Evolutionary conservation across 2,797 vertebrate genomes (phyloP).

Genomic region (Pyrocephalus nanus): DNA sequence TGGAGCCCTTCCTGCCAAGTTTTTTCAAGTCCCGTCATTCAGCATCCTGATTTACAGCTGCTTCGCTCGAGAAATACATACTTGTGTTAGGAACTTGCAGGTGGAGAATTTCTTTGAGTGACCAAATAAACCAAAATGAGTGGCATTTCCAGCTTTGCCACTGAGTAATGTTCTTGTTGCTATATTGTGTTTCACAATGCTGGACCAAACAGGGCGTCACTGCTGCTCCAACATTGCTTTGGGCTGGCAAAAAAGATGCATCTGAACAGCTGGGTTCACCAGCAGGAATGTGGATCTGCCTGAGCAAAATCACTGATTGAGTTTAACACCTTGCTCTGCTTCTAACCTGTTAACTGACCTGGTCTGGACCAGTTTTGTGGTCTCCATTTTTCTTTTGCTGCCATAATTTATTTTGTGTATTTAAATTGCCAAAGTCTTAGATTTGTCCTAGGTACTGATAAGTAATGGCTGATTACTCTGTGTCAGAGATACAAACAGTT

Average conservation of each 20-base stretch:
- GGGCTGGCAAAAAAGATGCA: background rate
- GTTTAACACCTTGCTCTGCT: background rate
- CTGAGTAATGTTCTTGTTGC: conserved; percentile 35
- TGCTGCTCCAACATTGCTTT: background rate
- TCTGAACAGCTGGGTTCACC: background rate
- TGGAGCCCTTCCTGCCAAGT: conserved; percentile 21
- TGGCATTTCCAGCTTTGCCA: conserved; percentile 50
- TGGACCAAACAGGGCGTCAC: background rate
- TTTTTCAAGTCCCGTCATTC: conserved; percentile 17
- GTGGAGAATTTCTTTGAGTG: conserved; percentile 47
- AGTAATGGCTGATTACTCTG: background rate
- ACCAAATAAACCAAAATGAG: conserved; percentile 20
- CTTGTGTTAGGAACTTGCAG: conserved; percentile 37
- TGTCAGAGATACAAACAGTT: background rate
- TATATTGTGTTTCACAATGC: conserved; percentile 23
- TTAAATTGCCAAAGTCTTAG: background rate
- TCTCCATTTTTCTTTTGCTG: background rate
- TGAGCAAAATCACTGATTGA: background rate
- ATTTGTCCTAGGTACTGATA: background rate
- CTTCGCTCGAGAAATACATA: conserved; percentile 29
- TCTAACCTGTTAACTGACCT: background rate
- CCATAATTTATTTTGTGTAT: background rate
- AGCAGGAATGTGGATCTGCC: background rate
- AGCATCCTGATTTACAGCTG: conserved; percentile 43
- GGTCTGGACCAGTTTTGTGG: background rate